Evolutionary conservation across 2,113 vertebrate genomes (phyloP).

Genomic region (Muntiacus reevesi): DNA sequence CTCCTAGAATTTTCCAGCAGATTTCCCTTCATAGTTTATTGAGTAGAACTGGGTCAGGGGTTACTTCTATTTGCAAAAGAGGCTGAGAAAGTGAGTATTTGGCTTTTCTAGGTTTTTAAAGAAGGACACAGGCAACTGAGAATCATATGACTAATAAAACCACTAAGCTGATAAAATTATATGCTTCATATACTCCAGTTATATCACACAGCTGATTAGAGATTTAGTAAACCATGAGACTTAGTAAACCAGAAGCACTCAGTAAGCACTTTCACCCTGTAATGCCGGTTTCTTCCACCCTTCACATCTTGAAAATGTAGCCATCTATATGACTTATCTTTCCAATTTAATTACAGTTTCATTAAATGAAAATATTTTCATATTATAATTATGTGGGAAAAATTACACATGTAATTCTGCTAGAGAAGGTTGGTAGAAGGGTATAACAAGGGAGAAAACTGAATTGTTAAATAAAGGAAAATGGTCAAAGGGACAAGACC

Average conservation of each 20-base stretch:
- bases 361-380: constrained; percentile 48
- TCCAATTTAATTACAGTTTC: constrained; percentile 20
- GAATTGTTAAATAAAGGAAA: not conserved
- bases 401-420: not conserved
- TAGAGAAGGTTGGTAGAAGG: not conserved
- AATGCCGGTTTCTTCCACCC: not conserved
- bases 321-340: constrained; percentile 11
- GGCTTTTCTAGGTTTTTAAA: not conserved
- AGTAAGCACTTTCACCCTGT: not conserved
- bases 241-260: not conserved
- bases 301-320: not conserved
- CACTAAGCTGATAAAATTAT: not conserved
- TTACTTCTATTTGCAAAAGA: not conserved
- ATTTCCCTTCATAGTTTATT: not conserved
- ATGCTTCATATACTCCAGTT: not conserved
- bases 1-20: not conserved
- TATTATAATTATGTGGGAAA: constrained; percentile 16
- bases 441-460: not conserved
- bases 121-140: not conserved
- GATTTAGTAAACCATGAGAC: not conserved
- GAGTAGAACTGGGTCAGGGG: not conserved
- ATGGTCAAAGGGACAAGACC: not conserved
- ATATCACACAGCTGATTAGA: not conserved
- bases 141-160: not conserved
- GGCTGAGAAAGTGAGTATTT: not conserved